A percentile compares a stretch with the other conserved stretches of the same genome.
phyloP scores from a whole-genome alignment of 2,888 invertebrate species.

The Oligia fasciuncula region DNA sequence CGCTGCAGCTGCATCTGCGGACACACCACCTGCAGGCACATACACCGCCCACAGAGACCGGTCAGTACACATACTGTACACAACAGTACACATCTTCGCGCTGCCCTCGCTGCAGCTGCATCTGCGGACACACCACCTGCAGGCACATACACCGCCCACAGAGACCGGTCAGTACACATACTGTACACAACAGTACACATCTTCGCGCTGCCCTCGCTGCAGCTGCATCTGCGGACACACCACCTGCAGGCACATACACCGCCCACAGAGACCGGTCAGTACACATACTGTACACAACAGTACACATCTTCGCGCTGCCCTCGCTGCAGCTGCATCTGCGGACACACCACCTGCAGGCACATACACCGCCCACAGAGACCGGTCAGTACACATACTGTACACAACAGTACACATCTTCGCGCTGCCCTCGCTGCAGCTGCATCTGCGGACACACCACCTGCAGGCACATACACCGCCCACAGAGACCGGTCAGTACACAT shows the following conservation, averaged over 20 bases:
- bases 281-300: constrained; percentile 73
- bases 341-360: constrained; percentile 96
- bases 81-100: constrained; percentile 93
- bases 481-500: constrained; percentile 88
- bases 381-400: constrained; percentile 79
- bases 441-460: constrained; percentile 97
- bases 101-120: constrained; percentile 97
- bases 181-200: constrained; percentile 83
- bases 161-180: constrained; percentile 88
- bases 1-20: constrained; percentile 97
- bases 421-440: constrained; percentile 97
- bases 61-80: constrained; percentile 78
- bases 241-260: constrained; percentile 95
- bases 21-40: constrained; percentile 97
- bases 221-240: constrained; percentile 97
- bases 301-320: constrained; percentile 96
- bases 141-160: constrained; percentile 93
- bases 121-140: constrained; percentile 97
- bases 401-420: constrained; percentile 93
- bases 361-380: constrained; percentile 92
- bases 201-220: constrained; percentile 97
- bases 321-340: constrained; percentile 97
- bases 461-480: constrained; percentile 94
- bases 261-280: constrained; percentile 91
- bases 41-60: constrained; percentile 92